Evolutionary conservation across 2,797 vertebrate species (phyloP).

Genomic region (Etheostoma nigrum): DNA sequence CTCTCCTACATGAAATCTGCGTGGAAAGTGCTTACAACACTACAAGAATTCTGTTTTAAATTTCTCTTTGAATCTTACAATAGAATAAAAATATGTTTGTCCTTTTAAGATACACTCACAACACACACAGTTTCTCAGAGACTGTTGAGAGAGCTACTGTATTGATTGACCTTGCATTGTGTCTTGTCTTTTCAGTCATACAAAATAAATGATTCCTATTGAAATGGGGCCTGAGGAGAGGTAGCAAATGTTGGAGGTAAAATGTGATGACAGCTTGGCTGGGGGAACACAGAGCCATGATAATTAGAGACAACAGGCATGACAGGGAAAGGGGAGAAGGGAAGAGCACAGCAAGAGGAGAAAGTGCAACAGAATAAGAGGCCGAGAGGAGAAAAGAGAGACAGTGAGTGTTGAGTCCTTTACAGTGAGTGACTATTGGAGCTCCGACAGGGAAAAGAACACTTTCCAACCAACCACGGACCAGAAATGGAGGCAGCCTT

Average conservation of each 20-base stretch:
- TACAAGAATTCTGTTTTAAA: not conserved
- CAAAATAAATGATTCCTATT: slow-evolving; percentile 56
- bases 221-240: slow-evolving; percentile 54
- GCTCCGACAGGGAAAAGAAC: slow-evolving; percentile 64
- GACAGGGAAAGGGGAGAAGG: slow-evolving; percentile 44
- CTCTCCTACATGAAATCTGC: not conserved
- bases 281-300: slow-evolving; percentile 64
- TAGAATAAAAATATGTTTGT: not conserved
- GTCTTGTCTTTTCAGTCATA: slow-evolving; percentile 43
- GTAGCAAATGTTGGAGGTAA: slow-evolving; percentile 67
- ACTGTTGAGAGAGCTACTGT: slow-evolving; percentile 16
- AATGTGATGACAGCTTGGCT: slow-evolving; percentile 71
- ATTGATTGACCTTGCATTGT: slow-evolving; percentile 25
- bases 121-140: not conserved
- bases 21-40: slow-evolving; percentile 8
- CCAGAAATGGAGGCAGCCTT: slow-evolving; percentile 50
- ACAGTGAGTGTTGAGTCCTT: slow-evolving; percentile 47
- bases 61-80: not conserved
- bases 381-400: slow-evolving; percentile 25
- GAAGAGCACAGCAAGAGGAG: slow-evolving; percentile 22
- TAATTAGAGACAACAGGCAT: slow-evolving; percentile 74
- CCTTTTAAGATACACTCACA: not conserved
- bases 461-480: slow-evolving; percentile 49
- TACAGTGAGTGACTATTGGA: slow-evolving; percentile 51
- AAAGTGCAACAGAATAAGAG: slow-evolving; percentile 50